Evolutionary conservation across 2,888 invertebrate genomes (phyloP).

Genomic region (Lathronympha strigana): DNA sequence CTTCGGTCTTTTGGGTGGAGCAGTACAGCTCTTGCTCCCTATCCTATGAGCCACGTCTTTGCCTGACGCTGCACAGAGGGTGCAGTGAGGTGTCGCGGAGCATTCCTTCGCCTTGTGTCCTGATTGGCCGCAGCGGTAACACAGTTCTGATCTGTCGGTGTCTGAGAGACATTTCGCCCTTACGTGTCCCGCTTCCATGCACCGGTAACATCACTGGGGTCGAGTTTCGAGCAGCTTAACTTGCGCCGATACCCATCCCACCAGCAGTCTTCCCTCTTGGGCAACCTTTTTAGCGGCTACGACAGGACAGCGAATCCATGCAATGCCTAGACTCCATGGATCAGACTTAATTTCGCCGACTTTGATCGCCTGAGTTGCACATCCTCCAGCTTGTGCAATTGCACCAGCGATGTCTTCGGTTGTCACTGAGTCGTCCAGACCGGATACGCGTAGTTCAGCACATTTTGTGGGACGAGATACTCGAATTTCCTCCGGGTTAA

Average conservation of each 20-base stretch:
- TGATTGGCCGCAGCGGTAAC: background rate
- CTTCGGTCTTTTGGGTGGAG: background rate
- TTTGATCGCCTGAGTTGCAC: too few relatives aligned
- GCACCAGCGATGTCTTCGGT: too few relatives aligned
- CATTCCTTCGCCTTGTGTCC: background rate
- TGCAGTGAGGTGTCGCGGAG: background rate
- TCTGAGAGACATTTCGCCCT: background rate
- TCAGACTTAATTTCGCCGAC: too few relatives aligned
- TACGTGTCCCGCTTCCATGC: background rate
- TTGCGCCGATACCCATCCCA: background rate
- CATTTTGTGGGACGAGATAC: too few relatives aligned
- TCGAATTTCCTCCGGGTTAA: too few relatives aligned
- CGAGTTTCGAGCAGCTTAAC: background rate
- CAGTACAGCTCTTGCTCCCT: background rate
- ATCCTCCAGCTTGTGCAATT: too few relatives aligned
- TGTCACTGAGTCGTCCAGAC: too few relatives aligned
- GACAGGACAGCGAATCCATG: background rate
- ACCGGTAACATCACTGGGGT: background rate
- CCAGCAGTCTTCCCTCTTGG: background rate
- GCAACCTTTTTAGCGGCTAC: background rate
- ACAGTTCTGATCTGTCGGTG: background rate
- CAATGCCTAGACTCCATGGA: too few relatives aligned
- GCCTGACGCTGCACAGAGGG: background rate
- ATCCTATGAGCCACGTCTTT: background rate
- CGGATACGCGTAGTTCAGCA: too few relatives aligned